Evolutionary conservation across 2,888 invertebrate species (phyloP).

Genomic region (Clostera curtula): DNA sequence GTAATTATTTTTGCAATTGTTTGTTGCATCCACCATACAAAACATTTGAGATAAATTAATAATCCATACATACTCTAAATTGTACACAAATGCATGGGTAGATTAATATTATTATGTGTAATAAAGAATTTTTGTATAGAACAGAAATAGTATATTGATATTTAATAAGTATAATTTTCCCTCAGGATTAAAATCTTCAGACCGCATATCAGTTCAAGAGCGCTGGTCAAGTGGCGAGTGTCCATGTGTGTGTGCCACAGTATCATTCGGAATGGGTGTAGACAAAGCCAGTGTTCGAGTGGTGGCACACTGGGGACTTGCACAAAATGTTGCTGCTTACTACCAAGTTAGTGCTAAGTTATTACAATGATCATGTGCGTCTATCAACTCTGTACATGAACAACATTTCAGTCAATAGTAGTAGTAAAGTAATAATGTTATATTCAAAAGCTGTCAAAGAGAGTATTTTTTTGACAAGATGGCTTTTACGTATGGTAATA

Average conservation of each 20-base stretch:
- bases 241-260: conserved; percentile 95
- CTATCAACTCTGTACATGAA: not conserved
- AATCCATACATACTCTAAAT: too few species aligned
- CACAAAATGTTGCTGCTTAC: conserved; percentile 95
- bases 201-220: conserved; percentile 87
- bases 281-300: conserved; percentile 97
- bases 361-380: not conserved
- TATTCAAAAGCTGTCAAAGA: too few species aligned
- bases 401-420: too few species aligned
- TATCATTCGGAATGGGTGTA: conserved; percentile 99
- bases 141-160: too few species aligned
- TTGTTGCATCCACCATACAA: too few species aligned
- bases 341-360: conserved; percentile 76
- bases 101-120: not conserved
- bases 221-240: conserved; percentile 93
- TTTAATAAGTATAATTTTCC: too few species aligned
- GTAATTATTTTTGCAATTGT: too few species aligned
- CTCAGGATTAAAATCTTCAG: conserved; percentile 80
- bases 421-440: too few species aligned
- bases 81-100: too few species aligned
- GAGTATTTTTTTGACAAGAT: too few species aligned
- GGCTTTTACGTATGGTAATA: too few species aligned
- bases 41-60: too few species aligned
- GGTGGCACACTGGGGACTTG: conserved; percentile 97
- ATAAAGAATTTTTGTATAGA: not conserved